phyloP scores from a whole-genome alignment of 2,888 invertebrate species.

The Diarsia mendica region DNA sequence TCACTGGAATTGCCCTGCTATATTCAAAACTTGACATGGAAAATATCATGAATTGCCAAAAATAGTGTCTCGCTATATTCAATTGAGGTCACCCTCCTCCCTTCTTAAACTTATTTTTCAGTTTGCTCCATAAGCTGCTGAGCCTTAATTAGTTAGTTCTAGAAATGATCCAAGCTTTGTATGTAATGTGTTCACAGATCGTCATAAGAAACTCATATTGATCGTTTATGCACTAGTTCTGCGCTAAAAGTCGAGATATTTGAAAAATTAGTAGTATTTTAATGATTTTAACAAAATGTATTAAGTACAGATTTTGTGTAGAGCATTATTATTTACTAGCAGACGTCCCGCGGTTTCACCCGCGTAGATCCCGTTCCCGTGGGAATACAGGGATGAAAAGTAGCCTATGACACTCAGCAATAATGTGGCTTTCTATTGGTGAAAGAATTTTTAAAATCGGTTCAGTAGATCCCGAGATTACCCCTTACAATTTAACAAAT shows the following conservation, averaged over 20 bases:
- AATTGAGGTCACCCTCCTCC: neutral
- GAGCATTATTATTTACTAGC: neutral
- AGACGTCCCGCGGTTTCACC: no score
- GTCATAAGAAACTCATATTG: neutral
- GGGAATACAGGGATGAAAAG: no score
- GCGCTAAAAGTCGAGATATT: neutral
- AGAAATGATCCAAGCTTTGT: slow-evolving; percentile 32
- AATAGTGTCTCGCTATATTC: neutral
- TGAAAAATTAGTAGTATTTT: neutral
- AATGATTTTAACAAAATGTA: neutral
- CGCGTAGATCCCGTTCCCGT: no score
- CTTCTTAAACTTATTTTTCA: neutral
- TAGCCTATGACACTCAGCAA: no score
- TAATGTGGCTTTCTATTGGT: no score
- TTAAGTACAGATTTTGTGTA: neutral
- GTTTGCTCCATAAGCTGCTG: neutral
- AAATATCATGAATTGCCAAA: neutral
- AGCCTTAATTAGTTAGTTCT: slow-evolving; percentile 13
- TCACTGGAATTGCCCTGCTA: neutral
- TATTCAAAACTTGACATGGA: neutral
- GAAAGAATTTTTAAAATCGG: no score
- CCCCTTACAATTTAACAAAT: no score
- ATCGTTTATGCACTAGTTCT: neutral
- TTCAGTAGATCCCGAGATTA: no score
- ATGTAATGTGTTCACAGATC: neutral